Conservation (phyloP, 1,140 invertebrate species). For the Drosophila ananassae region DNA sequence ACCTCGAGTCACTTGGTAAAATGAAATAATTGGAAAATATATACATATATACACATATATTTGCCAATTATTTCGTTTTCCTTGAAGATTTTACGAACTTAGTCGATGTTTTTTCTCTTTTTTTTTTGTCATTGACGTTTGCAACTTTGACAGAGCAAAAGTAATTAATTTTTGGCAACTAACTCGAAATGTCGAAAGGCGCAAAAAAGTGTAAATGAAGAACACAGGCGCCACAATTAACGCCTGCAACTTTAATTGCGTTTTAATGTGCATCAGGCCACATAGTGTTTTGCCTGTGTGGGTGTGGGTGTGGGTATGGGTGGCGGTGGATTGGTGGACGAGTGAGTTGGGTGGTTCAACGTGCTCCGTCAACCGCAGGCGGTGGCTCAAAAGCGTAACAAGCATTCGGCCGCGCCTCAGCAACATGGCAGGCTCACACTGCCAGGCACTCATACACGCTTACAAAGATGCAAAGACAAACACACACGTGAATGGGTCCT, state of each 20-base stretch:
- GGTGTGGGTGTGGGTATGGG: conserved; percentile 8
- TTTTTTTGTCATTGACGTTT: not conserved
- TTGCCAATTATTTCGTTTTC: conserved; percentile 9
- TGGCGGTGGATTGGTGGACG: conserved; percentile 2
- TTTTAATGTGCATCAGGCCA: conserved; percentile 65
- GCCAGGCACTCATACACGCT: conserved; percentile 19
- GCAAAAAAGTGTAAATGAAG: conserved; percentile 11
- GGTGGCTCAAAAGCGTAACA: conserved; percentile 75
- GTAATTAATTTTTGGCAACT: conserved; percentile 70
- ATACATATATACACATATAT: not conserved
- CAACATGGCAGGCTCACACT: conserved; percentile 42
- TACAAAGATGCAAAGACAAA: conserved; percentile 29
- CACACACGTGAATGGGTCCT: conserved; percentile 36
- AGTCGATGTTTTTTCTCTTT: not conserved
- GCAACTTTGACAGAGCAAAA: conserved; percentile 50
- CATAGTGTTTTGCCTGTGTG: conserved; percentile 26
- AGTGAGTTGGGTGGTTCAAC: conserved; percentile 37
- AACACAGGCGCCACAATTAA: conserved; percentile 59
- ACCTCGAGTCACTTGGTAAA: too few species aligned
- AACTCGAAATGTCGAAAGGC: conserved; percentile 18
- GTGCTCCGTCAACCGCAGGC: conserved; percentile 75
- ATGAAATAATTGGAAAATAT: too few species aligned
- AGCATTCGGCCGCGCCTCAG: conserved; percentile 64
- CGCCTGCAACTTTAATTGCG: conserved; percentile 77
- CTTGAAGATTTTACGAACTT: not conserved